Percentiles rank a stretch among this genome's conserved stretches.
Conservation (phyloP, 92 coral and sea anemone species). For the Heteractis magnifica region DNA sequence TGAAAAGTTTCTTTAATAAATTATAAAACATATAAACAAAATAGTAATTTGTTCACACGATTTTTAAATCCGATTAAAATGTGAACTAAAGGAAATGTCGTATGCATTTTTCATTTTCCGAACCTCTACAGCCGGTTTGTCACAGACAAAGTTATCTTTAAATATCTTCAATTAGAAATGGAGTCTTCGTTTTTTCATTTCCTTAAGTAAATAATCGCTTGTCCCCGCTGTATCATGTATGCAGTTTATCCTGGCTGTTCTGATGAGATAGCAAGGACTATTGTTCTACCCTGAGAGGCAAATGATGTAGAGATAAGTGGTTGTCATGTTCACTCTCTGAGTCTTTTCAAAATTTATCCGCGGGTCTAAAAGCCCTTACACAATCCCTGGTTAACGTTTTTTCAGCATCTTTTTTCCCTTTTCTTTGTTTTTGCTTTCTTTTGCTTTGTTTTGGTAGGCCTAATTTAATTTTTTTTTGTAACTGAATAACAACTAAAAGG, state of each 20-base stretch:
- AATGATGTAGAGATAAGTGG: conserved; percentile 2
- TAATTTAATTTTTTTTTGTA: neutral
- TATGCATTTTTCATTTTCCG: no score
- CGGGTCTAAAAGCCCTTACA: neutral
- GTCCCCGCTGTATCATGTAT: neutral
- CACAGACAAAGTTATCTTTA: no score
- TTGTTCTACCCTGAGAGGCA: neutral
- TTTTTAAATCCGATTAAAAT: no score
- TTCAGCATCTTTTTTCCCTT: no score
- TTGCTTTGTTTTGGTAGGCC: no score
- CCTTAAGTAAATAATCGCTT: neutral
- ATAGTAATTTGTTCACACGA: no score
- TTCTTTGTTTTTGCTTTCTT: no score
- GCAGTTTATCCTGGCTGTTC: neutral
- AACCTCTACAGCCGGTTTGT: neutral
- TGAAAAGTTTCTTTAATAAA: no score
- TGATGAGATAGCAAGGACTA: neutral
- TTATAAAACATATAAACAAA: no score
- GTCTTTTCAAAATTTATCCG: neutral
- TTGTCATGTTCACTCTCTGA: neutral
- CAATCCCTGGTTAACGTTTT: neutral
- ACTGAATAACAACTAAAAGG: neutral
- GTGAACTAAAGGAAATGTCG: no score
- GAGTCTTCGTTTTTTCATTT: conserved; percentile 2
- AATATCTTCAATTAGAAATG: neutral